Conservation (phyloP, 2,113 vertebrate species). For the Circaetus gallicus region DNA sequence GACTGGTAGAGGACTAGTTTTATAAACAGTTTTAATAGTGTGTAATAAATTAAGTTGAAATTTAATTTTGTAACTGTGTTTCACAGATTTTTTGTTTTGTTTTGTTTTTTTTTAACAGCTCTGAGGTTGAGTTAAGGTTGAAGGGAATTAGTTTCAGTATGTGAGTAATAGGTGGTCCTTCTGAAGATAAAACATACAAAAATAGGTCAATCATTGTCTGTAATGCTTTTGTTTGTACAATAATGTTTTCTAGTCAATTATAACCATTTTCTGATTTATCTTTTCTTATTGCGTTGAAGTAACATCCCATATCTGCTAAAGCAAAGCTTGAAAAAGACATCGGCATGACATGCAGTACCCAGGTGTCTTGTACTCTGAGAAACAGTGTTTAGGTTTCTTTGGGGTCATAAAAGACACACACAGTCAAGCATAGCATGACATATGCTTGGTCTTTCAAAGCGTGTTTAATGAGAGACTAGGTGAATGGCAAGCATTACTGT, state of each 20-base stretch:
- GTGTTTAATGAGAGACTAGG: not conserved
- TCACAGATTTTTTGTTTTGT: not conserved
- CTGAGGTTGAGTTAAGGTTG: not conserved
- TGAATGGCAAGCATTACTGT: not conserved
- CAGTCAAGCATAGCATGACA: not conserved
- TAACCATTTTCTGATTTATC: not conserved
- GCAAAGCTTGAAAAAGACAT: not conserved
- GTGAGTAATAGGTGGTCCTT: not conserved
- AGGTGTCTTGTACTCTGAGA: not conserved
- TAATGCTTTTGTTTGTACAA: not conserved
- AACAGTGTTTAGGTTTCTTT: not conserved
- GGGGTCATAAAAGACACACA: not conserved
- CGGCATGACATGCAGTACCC: accelerated
- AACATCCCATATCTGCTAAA: not conserved
- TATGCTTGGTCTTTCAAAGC: not conserved
- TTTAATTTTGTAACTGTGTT: not conserved
- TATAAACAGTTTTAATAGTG: not conserved
- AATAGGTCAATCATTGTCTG: not conserved
- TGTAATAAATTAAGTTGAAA: not conserved
- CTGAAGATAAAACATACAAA: not conserved
- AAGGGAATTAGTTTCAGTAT: not conserved
- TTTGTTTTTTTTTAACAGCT: not conserved
- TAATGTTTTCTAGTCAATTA: not conserved
- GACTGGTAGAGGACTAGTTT: not conserved
- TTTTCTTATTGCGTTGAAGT: not conserved